Evolutionary conservation across 2,888 invertebrate species (phyloP), one percentile per base, ranked within the genome.

Genomic region (Ecliptopera silaceata): DNA sequence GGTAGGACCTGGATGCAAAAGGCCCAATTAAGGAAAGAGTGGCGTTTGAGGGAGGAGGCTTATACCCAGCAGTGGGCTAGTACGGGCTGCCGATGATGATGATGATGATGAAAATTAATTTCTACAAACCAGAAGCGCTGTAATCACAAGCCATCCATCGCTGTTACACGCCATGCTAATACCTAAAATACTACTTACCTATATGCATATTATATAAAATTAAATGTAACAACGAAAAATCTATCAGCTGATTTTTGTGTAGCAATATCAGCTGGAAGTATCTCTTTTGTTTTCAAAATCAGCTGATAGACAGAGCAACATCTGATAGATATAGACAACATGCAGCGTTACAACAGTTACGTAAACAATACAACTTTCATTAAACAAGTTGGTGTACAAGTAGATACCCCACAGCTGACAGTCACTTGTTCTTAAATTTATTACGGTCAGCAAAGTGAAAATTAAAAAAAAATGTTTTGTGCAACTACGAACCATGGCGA

Each of bases 391-490:
- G 65, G 51, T 52, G 64, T 53, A 77, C 79, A 80, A 84, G 80
- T 82, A 74, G 69, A 67, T n/a, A 22, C 41, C 74, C 69, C 65
- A 63, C 63, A 57, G 74, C 59, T 70, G 65, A 67, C 64, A 69
- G 70, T 74, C 69, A 75, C 75, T 58, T 26, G 26, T 26, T 1
- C 10, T 63, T 42, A 73, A 85, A 88, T 88, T 88, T 90, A 89
- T 88, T 84, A 86, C 82, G 82, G 83, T 82, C 72, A 50, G 67
- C 73, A 67, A 74, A 76, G 71, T 69, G 71, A 77, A 77, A 76
- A 72, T 70, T 75, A 36, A 15, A 34, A 79, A 79, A 78, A 74
- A 64, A 77, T 86, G 68, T 82, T 84, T 82, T 72, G 70, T 64
- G 57, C 64, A 71, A 76, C 72, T 75, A 80, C 76, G 72, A 68